These are phyloP conservation scores for Rhinichthys osculus DNA, from an alignment of 2,797 vertebrate species.

Conservation along the genomic window DNA sequence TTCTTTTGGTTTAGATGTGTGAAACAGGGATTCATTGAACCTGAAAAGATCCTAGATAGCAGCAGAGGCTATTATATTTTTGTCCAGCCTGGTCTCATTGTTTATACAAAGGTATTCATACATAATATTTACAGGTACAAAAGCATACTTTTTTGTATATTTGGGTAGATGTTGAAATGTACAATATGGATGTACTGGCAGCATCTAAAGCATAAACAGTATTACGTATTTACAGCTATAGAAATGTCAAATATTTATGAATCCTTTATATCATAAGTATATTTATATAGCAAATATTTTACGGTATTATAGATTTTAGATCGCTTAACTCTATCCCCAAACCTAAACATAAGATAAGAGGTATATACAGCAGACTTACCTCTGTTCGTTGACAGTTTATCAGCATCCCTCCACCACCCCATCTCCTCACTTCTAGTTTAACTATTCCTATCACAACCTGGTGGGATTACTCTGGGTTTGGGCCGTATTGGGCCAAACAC, in stretches of 20 bases:
- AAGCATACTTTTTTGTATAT: background rate
- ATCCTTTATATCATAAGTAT: background rate
- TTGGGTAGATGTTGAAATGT: no score
- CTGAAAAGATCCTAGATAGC: background rate
- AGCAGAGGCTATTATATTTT: background rate
- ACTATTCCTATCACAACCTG: no score
- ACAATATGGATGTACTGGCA: background rate
- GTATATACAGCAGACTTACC: no score
- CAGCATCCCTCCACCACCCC: no score
- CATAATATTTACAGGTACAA: background rate
- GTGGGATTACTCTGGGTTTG: no score
- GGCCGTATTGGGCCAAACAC: no score
- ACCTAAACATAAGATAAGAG: no score
- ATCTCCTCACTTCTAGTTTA: no score
- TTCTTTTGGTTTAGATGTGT: slow-evolving; percentile 47
- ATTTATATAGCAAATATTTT: background rate
- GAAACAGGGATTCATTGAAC: slow-evolving; percentile 42
- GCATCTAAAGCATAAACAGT: background rate
- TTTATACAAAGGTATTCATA: background rate
- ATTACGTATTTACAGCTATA: background rate
- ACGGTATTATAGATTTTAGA: background rate
- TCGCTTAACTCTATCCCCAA: background rate
- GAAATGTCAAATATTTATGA: background rate
- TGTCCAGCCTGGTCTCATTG: background rate
- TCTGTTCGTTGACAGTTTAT: no score